A percentile compares a stretch with the other conserved stretches of the same genome.
Conservation (phyloP, 2,113 vertebrate species). For the Anas platyrhynchos region DNA sequence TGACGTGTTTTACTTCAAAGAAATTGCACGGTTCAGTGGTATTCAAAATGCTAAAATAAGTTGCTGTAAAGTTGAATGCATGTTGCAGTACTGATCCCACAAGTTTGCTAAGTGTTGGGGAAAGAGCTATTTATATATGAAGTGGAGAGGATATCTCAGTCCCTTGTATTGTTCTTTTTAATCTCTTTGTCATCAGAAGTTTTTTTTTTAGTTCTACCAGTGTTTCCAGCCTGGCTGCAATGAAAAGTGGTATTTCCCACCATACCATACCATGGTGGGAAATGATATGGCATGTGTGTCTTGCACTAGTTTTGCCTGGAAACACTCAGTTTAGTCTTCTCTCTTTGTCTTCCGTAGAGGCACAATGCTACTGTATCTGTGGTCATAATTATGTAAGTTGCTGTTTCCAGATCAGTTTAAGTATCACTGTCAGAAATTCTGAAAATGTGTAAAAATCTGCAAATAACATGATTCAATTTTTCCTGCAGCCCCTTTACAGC, state of each 20-base stretch:
- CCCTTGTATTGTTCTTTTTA: neutral
- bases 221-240: neutral
- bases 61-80: neutral
- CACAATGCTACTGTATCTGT: neutral
- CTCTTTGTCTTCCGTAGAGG: neutral
- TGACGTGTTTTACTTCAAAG: neutral
- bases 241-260: neutral
- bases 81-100: neutral
- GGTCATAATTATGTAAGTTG: neutral
- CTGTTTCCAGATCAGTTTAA: neutral
- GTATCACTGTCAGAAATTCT: neutral
- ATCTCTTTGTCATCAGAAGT: neutral
- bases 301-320: neutral
- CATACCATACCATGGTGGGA: neutral
- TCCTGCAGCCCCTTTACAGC: neutral
- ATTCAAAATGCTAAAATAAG: neutral
- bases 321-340: neutral
- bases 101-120: neutral
- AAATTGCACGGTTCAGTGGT: neutral
- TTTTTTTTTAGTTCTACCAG: neutral
- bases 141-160: neutral
- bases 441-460: neutral
- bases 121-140: neutral
- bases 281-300: fast-evolving
- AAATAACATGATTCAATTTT: neutral